Percentiles rank a stretch among this genome's conserved stretches.
Conservation (phyloP, 2,888 invertebrate species). For the Andrena fulva region DNA sequence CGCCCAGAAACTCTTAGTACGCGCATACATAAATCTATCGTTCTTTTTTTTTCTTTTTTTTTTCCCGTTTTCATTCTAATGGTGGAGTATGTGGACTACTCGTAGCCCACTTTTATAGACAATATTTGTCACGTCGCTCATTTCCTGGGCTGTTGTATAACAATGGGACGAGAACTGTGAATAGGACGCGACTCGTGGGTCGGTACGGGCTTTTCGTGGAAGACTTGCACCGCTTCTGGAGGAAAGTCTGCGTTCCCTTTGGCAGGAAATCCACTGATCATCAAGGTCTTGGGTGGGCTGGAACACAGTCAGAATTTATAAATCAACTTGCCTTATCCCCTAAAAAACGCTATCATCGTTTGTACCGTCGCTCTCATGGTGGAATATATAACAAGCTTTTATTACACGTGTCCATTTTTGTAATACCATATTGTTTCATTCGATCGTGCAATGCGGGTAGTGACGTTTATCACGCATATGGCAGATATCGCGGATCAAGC, state of each 20-base stretch:
- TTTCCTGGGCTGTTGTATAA: conserved; percentile 96
- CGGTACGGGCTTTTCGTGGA: conserved; percentile 92
- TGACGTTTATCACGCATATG: conserved; percentile 39
- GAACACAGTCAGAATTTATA: conserved; percentile 19
- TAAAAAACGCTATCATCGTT: neutral
- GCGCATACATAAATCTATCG: conserved; percentile 29
- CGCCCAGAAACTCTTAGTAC: conserved; percentile 49
- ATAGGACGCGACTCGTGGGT: conserved; percentile 86
- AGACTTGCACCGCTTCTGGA: conserved; percentile 93
- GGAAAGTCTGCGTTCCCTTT: conserved; percentile 95
- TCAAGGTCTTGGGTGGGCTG: conserved; percentile 91
- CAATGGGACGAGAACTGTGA: conserved; percentile 87
- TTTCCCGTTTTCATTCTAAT: conserved; percentile 36
- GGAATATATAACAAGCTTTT: neutral
- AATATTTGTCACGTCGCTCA: conserved; percentile 84
- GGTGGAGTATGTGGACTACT: conserved; percentile 33
- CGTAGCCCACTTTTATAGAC: conserved; percentile 1
- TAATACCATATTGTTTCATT: conserved; percentile 21
- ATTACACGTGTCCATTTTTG: conserved; percentile 16
- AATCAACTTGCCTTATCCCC: neutral
- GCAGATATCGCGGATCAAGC: conserved; percentile 20
- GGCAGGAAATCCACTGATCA: conserved; percentile 92
- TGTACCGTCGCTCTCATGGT: neutral
- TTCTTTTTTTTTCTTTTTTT: conserved; percentile 22
- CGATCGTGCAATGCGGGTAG: conserved; percentile 22